Evolutionary conservation across 2,888 invertebrate genomes (phyloP), one percentile per base, ranked within the genome.

Genomic region (Torymus aiolomorphi): DNA sequence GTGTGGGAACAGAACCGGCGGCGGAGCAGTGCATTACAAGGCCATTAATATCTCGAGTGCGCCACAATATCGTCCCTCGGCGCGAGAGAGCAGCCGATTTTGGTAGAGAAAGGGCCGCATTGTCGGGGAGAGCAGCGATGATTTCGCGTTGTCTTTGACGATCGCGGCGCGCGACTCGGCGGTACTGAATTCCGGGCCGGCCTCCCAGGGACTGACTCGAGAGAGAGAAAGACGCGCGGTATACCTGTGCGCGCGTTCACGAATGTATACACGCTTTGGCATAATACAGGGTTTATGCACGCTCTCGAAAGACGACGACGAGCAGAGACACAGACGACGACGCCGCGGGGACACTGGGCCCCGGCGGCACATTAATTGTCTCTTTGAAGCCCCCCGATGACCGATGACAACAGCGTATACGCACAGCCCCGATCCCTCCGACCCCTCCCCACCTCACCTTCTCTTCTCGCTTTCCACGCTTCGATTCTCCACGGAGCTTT

Each of bases 311-410:
- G 59, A 20, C 14, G 16, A 20, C 14, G 16, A 11, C 4, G 59
- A 31, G 62, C 42, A 24, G 62, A 24, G 16, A 62, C 16, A 24
- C 11, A 24, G 62, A 62, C 2, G 20, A 80, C 84, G 83, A 85
- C 86, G 84, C 86, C 84, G 86, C 85, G 85, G 88, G 87, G 88
- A 88, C 87, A 88, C 86, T 87, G 87, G 88, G 84, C 85, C 86
- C 83, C 84, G 84, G 84, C 85, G 85, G 86, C 87, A 86, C 88
- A 88, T 88, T 88, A 88, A 88, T 88, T 88, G 88, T 88, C 87
- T 87, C 88, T 88, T 88, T 88, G 87, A 88, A 84, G 85, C 85
- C 84, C 84, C 31, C 20, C 67, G 86, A 88, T 88, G 87, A 88
- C 87, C 88, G 87, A 87, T 85, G 85, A 84, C 84, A 84, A 85